Conservation (phyloP, 2,888 invertebrate species). For the Tenodera sinensis region DNA sequence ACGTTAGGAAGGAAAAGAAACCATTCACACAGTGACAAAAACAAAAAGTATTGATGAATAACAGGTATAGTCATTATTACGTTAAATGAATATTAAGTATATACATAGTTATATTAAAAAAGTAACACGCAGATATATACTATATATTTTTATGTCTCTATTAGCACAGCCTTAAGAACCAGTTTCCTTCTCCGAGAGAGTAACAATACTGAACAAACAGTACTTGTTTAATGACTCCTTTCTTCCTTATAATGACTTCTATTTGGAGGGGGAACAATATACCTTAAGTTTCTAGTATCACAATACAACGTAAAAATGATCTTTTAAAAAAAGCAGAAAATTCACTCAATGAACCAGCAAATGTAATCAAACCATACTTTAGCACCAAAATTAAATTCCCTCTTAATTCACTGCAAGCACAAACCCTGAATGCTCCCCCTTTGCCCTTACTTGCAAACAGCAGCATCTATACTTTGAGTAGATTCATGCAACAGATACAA, state of each 20-base stretch:
- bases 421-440: background rate
- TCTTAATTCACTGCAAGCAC: background rate
- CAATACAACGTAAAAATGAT: background rate
- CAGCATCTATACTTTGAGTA: background rate
- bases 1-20: background rate
- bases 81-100: background rate
- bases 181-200: background rate
- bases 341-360: background rate
- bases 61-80: background rate
- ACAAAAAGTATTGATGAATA: background rate
- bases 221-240: background rate
- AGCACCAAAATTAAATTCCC: background rate
- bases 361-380: background rate
- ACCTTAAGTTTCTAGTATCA: background rate
- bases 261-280: background rate
- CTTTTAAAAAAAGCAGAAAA: background rate
- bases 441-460: background rate
- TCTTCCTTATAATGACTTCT: background rate
- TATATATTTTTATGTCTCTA: background rate
- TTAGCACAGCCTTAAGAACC: constrained; percentile 12
- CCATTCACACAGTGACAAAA: background rate
- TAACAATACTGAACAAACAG: background rate
- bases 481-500: background rate
- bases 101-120: background rate
- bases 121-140: background rate